phyloP scores from a whole-genome alignment of 1,140 invertebrate genomes.

The Musca vetustissima region DNA sequence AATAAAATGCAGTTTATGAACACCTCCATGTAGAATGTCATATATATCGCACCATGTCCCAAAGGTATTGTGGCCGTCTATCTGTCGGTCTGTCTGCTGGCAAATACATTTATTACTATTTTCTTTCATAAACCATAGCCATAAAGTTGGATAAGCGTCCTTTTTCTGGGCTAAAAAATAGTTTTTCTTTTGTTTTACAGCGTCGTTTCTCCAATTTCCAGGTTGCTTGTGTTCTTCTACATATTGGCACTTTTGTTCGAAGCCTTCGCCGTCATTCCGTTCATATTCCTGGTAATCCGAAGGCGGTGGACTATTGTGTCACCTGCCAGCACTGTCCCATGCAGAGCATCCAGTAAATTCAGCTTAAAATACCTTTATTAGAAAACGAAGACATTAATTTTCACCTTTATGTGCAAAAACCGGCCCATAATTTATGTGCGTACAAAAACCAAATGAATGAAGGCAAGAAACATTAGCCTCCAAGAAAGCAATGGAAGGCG shows the following conservation, averaged over 20 bases:
- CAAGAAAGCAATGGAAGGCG: too few relatives aligned
- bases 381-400: conserved; percentile 23
- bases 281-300: not conserved
- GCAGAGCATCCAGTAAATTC: conserved; percentile 10
- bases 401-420: conserved; percentile 18
- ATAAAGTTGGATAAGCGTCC: conserved; percentile 7
- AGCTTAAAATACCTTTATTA: conserved; percentile 20
- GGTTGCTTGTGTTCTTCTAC: not conserved
- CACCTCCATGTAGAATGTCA: not conserved
- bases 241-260: not conserved
- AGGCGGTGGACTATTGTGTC: not conserved
- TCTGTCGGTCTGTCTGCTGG: too few relatives aligned
- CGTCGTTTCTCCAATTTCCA: not conserved
- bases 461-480: too few relatives aligned
- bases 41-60: too few relatives aligned
- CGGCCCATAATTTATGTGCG: not conserved
- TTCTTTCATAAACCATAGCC: conserved; percentile 11
- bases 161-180: not conserved
- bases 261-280: not conserved
- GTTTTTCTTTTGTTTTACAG: not conserved
- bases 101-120: not conserved
- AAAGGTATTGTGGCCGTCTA: too few relatives aligned
- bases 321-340: not conserved
- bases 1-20: conserved; percentile 23
- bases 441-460: too few relatives aligned